These are phyloP conservation scores for Homalodisca vitripennis DNA, from an alignment of 1,140 invertebrate species.

Conservation along the genomic window DNA sequence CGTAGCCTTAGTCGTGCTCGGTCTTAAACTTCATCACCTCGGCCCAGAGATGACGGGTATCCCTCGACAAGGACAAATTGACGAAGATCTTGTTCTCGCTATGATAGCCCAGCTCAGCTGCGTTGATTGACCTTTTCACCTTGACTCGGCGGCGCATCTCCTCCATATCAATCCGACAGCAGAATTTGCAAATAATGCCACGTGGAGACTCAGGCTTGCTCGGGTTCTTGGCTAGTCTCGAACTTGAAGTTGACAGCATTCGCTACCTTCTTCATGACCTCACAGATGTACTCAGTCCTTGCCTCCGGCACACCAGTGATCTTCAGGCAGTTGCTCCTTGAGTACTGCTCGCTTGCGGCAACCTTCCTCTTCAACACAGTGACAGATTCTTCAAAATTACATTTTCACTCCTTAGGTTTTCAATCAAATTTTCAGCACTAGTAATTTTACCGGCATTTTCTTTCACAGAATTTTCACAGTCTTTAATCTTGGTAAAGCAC, in stretches of 20 bases:
- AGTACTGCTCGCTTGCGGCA: neutral
- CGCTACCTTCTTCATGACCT: neutral
- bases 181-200: neutral
- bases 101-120: neutral
- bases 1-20: neutral
- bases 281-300: neutral
- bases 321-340: neutral
- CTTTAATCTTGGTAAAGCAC: neutral
- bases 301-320: neutral
- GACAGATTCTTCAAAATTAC: neutral
- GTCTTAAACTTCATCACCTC: neutral
- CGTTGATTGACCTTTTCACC: neutral
- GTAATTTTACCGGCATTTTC: neutral
- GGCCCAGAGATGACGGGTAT: neutral
- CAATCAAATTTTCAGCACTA: neutral
- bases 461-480: neutral
- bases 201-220: neutral
- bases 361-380: neutral
- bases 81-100: neutral
- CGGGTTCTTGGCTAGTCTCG: neutral
- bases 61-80: neutral
- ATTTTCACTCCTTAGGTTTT: constrained; percentile 3
- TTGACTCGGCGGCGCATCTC: neutral
- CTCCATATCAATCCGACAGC: constrained; percentile 1
- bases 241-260: neutral